A percentile compares a stretch with the other conserved stretches of the same genome.
phyloP scores from a whole-genome alignment of 1,140 invertebrate genomes.

The Monochamus saltuarius region DNA sequence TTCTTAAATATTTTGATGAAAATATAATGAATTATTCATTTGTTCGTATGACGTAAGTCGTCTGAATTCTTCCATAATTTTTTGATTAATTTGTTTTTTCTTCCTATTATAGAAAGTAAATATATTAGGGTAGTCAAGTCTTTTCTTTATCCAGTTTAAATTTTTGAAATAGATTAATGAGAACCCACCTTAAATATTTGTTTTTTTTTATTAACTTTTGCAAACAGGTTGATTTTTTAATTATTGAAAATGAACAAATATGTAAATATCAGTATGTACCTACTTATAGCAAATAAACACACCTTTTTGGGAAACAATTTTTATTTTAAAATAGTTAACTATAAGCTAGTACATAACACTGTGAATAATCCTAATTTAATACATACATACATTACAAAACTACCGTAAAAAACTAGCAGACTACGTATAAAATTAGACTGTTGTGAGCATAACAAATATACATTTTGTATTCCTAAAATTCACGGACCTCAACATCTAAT shows the following conservation, averaged over 20 bases:
- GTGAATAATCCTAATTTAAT: conserved; percentile 30
- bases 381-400: conserved; percentile 32
- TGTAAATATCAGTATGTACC: neutral
- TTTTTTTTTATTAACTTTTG: too few species aligned
- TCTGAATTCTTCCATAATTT: too few species aligned
- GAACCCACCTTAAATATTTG: too few species aligned
- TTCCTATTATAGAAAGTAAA: too few species aligned
- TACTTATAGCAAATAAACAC: neutral
- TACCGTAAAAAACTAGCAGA: conserved; percentile 40
- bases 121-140: too few species aligned
- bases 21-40: too few species aligned
- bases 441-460: conserved; percentile 41
- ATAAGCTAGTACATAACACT: conserved; percentile 36
- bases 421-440: conserved; percentile 46
- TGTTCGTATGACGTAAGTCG: too few species aligned
- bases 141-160: too few species aligned
- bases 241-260: neutral
- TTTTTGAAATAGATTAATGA: too few species aligned
- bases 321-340: conserved; percentile 31
- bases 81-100: too few species aligned
- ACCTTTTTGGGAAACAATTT: conserved; percentile 34
- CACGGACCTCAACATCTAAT: neutral
- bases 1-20: too few species aligned
- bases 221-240: too few species aligned
- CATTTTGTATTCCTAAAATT: conserved; percentile 23